Evolutionary conservation across 2,888 invertebrate species (phyloP).

Genomic region (Neuroscelio doddi): DNA sequence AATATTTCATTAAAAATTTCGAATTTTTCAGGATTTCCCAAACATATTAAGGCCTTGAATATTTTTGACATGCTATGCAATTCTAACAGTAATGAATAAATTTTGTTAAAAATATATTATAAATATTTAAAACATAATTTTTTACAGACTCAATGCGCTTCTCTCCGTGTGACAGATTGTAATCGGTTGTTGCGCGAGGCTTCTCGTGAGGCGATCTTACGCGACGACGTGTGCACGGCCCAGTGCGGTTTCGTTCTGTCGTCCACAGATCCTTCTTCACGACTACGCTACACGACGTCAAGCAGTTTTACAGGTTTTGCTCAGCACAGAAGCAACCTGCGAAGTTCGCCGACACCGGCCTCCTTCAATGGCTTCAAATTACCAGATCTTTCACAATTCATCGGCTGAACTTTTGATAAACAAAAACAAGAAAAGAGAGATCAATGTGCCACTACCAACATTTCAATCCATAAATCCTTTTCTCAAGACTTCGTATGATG

Average conservation of each 20-base stretch:
- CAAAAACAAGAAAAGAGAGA: slow-evolving; percentile 11
- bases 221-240: slow-evolving; percentile 91
- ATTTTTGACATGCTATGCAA: no score
- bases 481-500: slow-evolving; percentile 39
- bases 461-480: slow-evolving; percentile 36
- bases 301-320: slow-evolving; percentile 57
- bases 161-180: slow-evolving; percentile 90
- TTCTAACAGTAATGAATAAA: no score
- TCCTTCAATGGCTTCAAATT: slow-evolving; percentile 80
- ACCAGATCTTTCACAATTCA: slow-evolving; percentile 83
- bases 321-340: slow-evolving; percentile 53
- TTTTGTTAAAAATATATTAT: no score
- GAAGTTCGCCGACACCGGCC: slow-evolving; percentile 58
- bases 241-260: slow-evolving; percentile 86
- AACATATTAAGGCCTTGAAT: no score
- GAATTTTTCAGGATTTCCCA: no score
- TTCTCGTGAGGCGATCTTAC: slow-evolving; percentile 85
- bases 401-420: slow-evolving; percentile 73
- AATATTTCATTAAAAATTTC: no score
- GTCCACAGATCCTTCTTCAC: slow-evolving; percentile 59
- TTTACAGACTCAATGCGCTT: slow-evolving; percentile 89
- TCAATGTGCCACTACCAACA: slow-evolving; percentile 48
- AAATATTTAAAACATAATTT: no score
- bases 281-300: slow-evolving; percentile 53
- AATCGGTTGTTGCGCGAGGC: slow-evolving; percentile 87